Evolutionary conservation across 2,797 vertebrate genomes (phyloP), one percentile per base, ranked within the genome.

Genomic region (Molossus molossus): DNA sequence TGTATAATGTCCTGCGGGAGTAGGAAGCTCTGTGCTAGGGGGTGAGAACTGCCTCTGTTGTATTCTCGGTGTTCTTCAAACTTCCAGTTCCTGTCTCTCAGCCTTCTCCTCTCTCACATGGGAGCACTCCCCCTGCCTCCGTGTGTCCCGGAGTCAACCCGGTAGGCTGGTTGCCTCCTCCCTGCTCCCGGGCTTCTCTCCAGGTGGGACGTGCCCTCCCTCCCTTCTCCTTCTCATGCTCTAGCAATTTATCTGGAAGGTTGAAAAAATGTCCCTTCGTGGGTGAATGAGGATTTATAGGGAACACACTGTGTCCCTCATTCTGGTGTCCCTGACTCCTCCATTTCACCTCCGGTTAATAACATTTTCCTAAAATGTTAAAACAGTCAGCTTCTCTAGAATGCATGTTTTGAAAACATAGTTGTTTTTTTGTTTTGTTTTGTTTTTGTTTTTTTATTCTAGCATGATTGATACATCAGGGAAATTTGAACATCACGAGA

Each of bases 401-500:
- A 67, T 62, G 25, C 27, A 79, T 50, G 10, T 65, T 94, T 84
- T 33, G 27, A 69, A 87, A 72, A 48, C 4, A 37, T 37, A 45
- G 8, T 17, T 69, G 27, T 69, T 65, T 60, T 45, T 18, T 57
- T 69, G 45, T 23, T 87, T 33, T 33, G 33, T 33, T 33, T n/a
- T n/a, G n/a, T n/a, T 33, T 33, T 33, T 33, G 33, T 33, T 18
- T 57, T 69, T 55, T 23, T 87, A 11, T 81, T 89, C 6, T 21
- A 69, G 15, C 21, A 11, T 53, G 45, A 48, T 57, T 50, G 23
- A 13, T 79, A 7, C 10, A 57, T 89, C 23, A 37, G 14, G 40
- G 9, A 55, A 91, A 76, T 93, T 80, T 76, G 23, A 90, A 29
- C 17, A 18, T 62, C 40, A 55, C 85, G 29, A 86, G 53, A 86